Conservation (phyloP, 64 coral and sea anemone genomes). For the Platygyra sinensis region DNA sequence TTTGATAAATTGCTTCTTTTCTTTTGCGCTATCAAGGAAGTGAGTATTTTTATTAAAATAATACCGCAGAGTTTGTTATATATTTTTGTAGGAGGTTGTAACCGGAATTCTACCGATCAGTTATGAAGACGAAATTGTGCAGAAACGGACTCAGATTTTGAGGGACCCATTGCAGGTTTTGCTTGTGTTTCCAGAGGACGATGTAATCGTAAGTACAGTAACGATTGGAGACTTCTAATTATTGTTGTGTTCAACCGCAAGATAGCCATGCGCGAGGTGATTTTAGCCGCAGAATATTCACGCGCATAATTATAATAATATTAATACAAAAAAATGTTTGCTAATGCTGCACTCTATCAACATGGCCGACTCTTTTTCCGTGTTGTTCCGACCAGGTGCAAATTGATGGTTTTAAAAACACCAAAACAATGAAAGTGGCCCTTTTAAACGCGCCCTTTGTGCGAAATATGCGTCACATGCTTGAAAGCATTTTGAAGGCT, state of each 20-base stretch:
- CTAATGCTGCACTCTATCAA: not conserved
- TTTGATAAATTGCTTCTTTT: conserved; percentile 31
- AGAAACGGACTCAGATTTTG: conserved; percentile 90
- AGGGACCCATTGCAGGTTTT: conserved; percentile 81
- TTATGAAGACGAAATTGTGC: conserved; percentile 96
- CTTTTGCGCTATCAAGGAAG: conserved; percentile 1
- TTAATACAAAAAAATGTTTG: not conserved
- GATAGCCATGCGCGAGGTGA: conserved; percentile 2
- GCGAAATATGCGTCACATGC: not conserved
- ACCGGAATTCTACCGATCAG: conserved; percentile 87
- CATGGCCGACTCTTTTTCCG: not conserved
- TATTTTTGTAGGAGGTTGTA: conserved; percentile 72
- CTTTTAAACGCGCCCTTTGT: not conserved
- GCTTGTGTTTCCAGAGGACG: conserved; percentile 80
- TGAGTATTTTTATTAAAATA: conserved; percentile 13
- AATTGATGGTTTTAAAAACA: conserved; percentile 3
- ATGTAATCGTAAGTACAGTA: conserved; percentile 75
- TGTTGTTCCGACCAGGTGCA: not conserved
- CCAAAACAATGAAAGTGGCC: not conserved
- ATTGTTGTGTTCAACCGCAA: conserved; percentile 44
- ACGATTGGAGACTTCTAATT: not conserved
- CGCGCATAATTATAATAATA: not conserved
- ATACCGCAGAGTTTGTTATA: conserved; percentile 45
- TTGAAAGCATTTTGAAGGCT: not conserved
- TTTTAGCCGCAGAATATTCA: conserved; percentile 25